A percentile compares a stretch with the other conserved stretches of the same genome.
These are phyloP conservation scores for Poeciliopsis retropinna DNA, from an alignment of 2,113 vertebrate species.

Conservation along the genomic window DNA sequence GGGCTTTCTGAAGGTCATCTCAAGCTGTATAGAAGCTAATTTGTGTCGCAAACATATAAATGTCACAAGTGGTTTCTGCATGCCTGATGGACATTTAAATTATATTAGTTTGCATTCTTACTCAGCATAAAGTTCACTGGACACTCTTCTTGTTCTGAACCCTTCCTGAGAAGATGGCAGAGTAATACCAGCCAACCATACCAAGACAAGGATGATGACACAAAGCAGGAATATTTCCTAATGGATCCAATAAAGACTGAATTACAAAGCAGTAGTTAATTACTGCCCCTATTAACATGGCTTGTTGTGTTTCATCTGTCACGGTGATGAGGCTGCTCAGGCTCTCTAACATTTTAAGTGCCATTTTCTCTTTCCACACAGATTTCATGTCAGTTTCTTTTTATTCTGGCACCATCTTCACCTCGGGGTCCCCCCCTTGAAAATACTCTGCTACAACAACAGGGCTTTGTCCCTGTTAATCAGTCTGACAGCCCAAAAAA, in stretches of 20 bases:
- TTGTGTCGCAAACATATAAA: neutral
- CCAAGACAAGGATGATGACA: conserved; percentile 1
- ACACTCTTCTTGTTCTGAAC: neutral
- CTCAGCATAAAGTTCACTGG: neutral
- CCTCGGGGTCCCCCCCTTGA: conserved; percentile 4
- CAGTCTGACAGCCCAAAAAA: conserved; percentile 27
- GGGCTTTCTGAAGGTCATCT: neutral
- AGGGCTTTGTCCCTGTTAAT: conserved; percentile 19
- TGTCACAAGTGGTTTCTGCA: neutral
- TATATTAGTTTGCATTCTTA: neutral
- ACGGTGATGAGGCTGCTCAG: neutral
- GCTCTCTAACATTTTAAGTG: neutral
- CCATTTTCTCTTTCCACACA: neutral
- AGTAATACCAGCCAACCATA: neutral
- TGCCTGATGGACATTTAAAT: neutral
- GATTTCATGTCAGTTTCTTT: neutral
- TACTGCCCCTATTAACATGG: conserved; percentile 14
- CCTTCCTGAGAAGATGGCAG: neutral
- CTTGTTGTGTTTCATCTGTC: conserved; percentile 11
- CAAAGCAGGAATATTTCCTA: neutral
- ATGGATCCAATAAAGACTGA: conserved; percentile 12
- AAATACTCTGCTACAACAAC: conserved; percentile 4
- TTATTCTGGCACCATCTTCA: conserved; percentile 15
- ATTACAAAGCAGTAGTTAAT: conserved; percentile 23
- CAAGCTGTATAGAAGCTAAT: neutral